These are phyloP conservation scores for Sphinx pinastri DNA, from an alignment of 2,888 invertebrate genomes.

Conservation along the genomic window DNA sequence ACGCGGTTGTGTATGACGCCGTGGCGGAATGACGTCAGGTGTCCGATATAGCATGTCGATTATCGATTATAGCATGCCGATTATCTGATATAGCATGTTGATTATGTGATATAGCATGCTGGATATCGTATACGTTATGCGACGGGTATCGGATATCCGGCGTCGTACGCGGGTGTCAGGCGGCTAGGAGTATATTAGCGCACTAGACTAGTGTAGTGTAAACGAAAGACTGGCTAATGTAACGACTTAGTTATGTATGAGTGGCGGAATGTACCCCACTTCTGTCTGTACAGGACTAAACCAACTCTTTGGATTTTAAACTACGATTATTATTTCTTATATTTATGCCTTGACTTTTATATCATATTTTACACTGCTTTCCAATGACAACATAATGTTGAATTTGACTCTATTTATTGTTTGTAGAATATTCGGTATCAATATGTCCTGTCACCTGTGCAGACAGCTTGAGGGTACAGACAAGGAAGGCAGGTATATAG, in stretches of 20 bases:
- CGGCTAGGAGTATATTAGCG: conserved; percentile 41
- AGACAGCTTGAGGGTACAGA: conserved; percentile 41
- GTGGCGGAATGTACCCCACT: conserved; percentile 22
- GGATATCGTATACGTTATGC: background rate
- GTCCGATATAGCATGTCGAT: background rate
- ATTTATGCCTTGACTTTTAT: background rate
- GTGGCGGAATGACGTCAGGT: background rate
- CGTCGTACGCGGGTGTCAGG: conserved; percentile 30
- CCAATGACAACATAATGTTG: too few relatives aligned
- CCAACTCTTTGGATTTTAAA: background rate
- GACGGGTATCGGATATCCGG: background rate
- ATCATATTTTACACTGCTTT: background rate
- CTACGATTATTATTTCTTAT: too few relatives aligned
- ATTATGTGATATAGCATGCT: background rate
- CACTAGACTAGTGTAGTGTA: conserved; percentile 70
- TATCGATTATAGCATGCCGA: background rate
- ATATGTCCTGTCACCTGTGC: conserved; percentile 15
- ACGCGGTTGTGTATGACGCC: conserved; percentile 17
- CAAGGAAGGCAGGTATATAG: conserved; percentile 70
- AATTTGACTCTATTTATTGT: too few relatives aligned
- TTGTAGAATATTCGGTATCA: background rate
- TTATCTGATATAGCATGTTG: background rate
- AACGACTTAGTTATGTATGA: conserved; percentile 57
- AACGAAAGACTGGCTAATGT: conserved; percentile 83
- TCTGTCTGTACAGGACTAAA: background rate